Evolutionary conservation across 2,797 vertebrate species (phyloP).

Genomic region (Dromococcyx pavoninus): DNA sequence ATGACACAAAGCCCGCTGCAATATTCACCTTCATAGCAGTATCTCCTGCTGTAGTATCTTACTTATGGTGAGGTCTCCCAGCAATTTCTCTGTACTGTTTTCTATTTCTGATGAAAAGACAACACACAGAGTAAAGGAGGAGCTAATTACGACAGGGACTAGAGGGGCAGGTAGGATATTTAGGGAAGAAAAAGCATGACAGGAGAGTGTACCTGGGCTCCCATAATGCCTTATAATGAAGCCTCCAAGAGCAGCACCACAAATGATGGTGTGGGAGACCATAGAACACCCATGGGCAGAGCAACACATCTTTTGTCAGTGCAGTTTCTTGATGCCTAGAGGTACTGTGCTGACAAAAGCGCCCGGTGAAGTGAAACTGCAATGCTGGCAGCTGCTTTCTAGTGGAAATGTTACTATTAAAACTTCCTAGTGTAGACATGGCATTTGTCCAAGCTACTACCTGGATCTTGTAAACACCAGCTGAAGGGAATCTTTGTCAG

Average conservation of each 20-base stretch:
- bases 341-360: neutral
- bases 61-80: neutral
- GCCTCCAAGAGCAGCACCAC: neutral
- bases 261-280: neutral
- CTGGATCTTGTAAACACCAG: neutral
- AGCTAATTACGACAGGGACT: neutral
- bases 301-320: neutral
- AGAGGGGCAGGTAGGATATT: neutral
- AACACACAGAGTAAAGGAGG: neutral
- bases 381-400: neutral
- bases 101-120: neutral
- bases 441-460: neutral
- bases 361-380: neutral
- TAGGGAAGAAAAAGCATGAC: neutral
- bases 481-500: neutral
- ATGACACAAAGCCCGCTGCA: neutral
- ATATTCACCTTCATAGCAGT: neutral
- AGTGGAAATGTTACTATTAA: neutral
- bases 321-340: neutral
- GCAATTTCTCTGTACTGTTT: neutral
- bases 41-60: neutral
- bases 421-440: accelerated
- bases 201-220: neutral
- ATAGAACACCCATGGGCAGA: accelerated
- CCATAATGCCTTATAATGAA: neutral